phyloP scores from a whole-genome alignment of 2,113 vertebrate genomes.

The Psephotus haematonotus region DNA sequence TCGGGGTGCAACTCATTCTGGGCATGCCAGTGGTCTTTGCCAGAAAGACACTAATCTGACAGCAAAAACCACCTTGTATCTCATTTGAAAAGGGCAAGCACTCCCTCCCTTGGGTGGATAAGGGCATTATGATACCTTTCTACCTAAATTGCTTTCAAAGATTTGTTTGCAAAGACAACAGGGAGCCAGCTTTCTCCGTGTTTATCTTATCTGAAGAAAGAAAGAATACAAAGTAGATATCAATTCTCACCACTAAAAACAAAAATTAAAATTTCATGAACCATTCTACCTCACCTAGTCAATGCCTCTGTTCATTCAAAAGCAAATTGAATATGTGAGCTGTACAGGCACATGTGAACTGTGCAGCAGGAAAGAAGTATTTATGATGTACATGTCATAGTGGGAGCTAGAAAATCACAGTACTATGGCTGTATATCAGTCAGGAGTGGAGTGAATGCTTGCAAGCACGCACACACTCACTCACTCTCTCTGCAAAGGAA shows the following conservation, averaged over 20 bases:
- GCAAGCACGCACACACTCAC: neutral
- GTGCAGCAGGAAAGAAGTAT: neutral
- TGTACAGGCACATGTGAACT: neutral
- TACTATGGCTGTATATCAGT: neutral
- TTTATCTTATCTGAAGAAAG: neutral
- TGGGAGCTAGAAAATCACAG: neutral
- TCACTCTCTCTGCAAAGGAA: neutral
- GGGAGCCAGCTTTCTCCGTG: neutral
- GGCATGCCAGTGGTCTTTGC: neutral
- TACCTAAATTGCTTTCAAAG: neutral
- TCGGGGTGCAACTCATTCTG: neutral
- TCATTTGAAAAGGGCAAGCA: neutral
- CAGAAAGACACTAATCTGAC: neutral
- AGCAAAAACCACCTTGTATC: neutral
- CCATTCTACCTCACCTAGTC: neutral
- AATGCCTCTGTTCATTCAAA: neutral
- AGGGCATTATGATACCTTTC: neutral
- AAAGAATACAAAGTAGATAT: neutral
- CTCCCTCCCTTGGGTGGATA: neutral
- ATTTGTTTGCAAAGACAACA: constrained; percentile 15
- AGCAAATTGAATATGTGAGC: neutral
- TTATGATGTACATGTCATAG: neutral
- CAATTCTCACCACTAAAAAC: neutral
- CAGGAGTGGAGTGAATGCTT: neutral
- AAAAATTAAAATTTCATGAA: neutral